Base-by-base conservation (phyloP, 2,888 invertebrate genomes). In the Acholoe squamosa region DNA sequence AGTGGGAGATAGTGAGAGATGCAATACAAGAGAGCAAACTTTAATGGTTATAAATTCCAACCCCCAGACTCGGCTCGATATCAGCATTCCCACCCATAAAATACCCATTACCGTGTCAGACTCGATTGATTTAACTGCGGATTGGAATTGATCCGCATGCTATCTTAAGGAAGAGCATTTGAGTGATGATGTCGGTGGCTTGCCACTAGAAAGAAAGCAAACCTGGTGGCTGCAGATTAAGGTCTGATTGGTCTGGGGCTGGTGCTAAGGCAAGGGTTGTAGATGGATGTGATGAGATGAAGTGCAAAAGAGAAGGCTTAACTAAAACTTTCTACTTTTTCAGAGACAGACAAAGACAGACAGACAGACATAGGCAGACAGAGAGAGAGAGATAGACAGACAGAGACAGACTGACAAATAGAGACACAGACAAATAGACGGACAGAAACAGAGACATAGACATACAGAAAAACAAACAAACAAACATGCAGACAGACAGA, bases 21-120 rank as follows among this genome's bases (percentile, higher is more conserved):
- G 43, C 61, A 61, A 14, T 7, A 61, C 61, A n/a, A n/a, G 61
- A 19, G 61, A 61, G 61, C 14, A 7, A 10, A 43, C 43, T 43
- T 43, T 43, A 10, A 43, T 10, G 43, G 43, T 43, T 43, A 43
- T 43, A 43, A 61, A 61, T 61, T 19, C 61, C 19, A n/a, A 19
- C 43, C 43, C 43, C 61, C 19, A 61, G n/a, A 61, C 61, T 61
- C n/a, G 10, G 3, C 43, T 10, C 61, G 10, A 43, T 19, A 19
- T 14, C 61, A 14, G 22, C 61, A 0, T 61, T 19, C n/a, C n/a
- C 61, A 61, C 61, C 61, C 31, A 71, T 71, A 25, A 71, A 71
- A 71, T 71, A 71, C 71, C 71, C 71, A 71, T 71, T 71, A 71
- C 31, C 28, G 25, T 71, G 71, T 71, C 71, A 71, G 25, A 25